phyloP scores from a whole-genome alignment of 2,888 invertebrate species.

The Octonoba sinensis region DNA sequence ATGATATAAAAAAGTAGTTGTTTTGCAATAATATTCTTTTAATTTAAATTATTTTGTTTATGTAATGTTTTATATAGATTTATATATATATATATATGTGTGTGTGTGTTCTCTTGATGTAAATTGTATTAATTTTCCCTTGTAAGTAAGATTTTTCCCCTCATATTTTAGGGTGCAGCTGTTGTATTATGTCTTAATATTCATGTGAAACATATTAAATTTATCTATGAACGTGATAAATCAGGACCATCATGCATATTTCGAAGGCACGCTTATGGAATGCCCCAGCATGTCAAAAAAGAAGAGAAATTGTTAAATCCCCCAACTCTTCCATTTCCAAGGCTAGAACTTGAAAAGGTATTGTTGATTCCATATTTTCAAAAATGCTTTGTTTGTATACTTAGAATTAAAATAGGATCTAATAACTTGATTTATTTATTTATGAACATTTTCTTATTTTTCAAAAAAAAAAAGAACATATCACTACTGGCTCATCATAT shows the following conservation, averaged over 20 bases:
- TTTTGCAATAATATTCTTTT: too few species aligned
- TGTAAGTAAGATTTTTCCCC: background rate
- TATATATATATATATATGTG: too few species aligned
- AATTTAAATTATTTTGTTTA: background rate
- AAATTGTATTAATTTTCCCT: background rate
- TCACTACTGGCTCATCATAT: too few species aligned
- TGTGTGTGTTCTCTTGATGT: too few species aligned
- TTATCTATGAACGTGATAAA: conserved; percentile 6
- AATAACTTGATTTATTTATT: too few species aligned
- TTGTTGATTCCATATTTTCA: background rate
- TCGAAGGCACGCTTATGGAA: conserved; percentile 25
- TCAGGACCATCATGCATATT: conserved; percentile 18
- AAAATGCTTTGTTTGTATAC: background rate
- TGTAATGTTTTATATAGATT: too few species aligned
- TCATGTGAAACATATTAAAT: conserved; percentile 23
- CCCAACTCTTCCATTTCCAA: background rate
- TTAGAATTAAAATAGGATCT: background rate
- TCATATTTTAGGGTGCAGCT: conserved; percentile 37
- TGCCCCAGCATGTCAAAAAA: background rate
- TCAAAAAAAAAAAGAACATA: too few species aligned
- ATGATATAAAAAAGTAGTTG: too few species aligned
- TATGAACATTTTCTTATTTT: too few species aligned
- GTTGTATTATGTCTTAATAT: conserved; percentile 30
- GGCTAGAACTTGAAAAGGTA: background rate
- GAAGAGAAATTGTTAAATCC: too few species aligned